Evolutionary conservation across 2,113 vertebrate species (phyloP).

Genomic region (Cairina moschata): DNA sequence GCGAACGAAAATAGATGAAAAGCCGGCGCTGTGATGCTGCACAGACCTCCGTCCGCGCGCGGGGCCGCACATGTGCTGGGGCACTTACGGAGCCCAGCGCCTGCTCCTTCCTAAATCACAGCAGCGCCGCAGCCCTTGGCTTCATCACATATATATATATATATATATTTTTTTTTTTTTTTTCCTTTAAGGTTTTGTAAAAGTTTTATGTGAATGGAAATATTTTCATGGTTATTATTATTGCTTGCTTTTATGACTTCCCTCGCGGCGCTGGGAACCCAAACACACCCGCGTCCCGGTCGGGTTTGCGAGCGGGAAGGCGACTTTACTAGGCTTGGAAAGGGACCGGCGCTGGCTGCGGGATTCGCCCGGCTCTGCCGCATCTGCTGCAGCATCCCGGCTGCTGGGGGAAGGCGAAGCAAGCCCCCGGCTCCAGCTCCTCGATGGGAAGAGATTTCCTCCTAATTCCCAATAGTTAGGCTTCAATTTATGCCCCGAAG

Average conservation of each 20-base stretch:
- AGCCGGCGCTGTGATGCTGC: neutral
- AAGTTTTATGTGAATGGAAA: slow-evolving; percentile 61
- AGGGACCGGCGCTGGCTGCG: slow-evolving; percentile 10
- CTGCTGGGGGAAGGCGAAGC: neutral
- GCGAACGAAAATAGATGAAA: neutral
- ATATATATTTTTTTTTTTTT: neutral
- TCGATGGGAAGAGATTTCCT: slow-evolving; percentile 60
- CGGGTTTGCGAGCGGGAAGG: slow-evolving; percentile 26
- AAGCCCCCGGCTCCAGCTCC: neutral
- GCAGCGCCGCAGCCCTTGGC: neutral
- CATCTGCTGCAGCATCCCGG: slow-evolving; percentile 14
- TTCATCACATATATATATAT: neutral
- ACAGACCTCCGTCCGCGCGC: neutral
- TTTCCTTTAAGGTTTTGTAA: slow-evolving; percentile 6
- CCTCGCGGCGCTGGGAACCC: slow-evolving; percentile 10
- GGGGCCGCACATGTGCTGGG: neutral
- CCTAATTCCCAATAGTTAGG: slow-evolving; percentile 52
- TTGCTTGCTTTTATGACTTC: slow-evolving; percentile 59
- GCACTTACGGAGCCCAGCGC: neutral
- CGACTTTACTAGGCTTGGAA: slow-evolving; percentile 37
- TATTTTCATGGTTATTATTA: slow-evolving; percentile 47
- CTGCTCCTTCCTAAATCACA: neutral
- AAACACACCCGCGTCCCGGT: neutral
- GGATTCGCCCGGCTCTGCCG: neutral
- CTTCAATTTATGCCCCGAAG: slow-evolving; percentile 34